These are phyloP conservation scores for Drosophila ananassae DNA, from an alignment of 1,140 invertebrate species.

Conservation along the genomic window DNA sequence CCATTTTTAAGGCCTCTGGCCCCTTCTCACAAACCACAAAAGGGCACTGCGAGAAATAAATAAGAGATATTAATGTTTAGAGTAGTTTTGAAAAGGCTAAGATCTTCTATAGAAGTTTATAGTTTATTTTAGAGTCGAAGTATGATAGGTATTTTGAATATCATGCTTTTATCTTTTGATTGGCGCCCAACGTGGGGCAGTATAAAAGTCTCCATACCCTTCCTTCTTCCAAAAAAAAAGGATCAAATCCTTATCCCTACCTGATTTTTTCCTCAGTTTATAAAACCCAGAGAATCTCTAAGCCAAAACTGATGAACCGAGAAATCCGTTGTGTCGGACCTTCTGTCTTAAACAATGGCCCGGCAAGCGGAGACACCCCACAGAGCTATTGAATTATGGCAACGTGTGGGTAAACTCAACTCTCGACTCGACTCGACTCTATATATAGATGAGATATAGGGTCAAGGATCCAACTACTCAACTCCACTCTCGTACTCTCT, in stretches of 20 bases:
- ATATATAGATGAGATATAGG: neutral
- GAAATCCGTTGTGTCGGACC: conserved; percentile 3
- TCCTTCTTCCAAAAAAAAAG: neutral
- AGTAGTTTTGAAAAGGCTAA: too few species aligned
- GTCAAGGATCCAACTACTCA: neutral
- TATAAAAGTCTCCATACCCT: too few species aligned
- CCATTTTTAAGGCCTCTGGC: conserved; percentile 60
- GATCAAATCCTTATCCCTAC: too few species aligned
- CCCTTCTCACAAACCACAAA: neutral
- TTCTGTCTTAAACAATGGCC: conserved; percentile 19
- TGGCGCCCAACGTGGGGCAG: too few species aligned
- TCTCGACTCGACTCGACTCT: neutral
- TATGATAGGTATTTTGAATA: too few species aligned
- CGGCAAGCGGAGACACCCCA: conserved; percentile 13
- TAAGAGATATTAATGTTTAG: neutral
- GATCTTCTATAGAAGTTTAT: too few species aligned
- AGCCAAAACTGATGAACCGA: conserved; percentile 25
- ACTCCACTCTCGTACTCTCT: conserved; percentile 1
- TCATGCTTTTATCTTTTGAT: too few species aligned
- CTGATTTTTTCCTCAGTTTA: neutral
- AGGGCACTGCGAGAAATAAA: neutral
- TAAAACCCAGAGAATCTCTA: neutral
- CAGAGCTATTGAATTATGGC: conserved; percentile 32
- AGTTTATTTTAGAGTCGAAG: too few species aligned
- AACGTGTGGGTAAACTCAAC: too few species aligned